Evolutionary conservation across 2,113 vertebrate species (phyloP), one percentile per base, ranked within the genome.

Genomic region (Dromiciops gliroides): DNA sequence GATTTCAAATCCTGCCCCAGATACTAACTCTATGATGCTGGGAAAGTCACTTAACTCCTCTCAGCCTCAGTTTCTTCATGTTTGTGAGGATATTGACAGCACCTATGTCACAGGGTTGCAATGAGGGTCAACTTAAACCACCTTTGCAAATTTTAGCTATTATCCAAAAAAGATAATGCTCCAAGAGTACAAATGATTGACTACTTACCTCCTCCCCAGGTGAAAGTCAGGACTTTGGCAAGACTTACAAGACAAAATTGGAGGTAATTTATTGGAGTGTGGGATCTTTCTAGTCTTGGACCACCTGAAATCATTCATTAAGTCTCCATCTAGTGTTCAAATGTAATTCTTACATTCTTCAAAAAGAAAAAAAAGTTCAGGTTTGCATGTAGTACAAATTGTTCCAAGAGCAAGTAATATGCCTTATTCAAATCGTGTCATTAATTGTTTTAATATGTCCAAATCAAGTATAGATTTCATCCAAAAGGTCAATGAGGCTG

Each of bases 241-340:
- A 47, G 51, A 23, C 14, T 19, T 1, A 56, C 47, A 48, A 47
- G 67, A 83, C 51, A 25, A n/a, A 9, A 12, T 1, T 67, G 26
- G 31, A 67, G 44, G 25, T 28, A 12, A 50, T 50, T 47, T 83
- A 83, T 83, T 83, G 37, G 37, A 44, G 7, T 83, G n/a, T 44
- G 44, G 67, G 11, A 28, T 51, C 47, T 51, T 56, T 19, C 47
- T 51, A 23, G 51, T 25, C 49, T 48, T 90, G n/a, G 51, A 6
- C 49, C 6, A 0, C n/a, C 0, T 31, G 11, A 24, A 28, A 24
- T 67, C 25, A 0, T 0, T n/a, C 44, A 60, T 47, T 16, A 6
- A 49, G 75, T n/a, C 91, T 93, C 51, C 56, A 92, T 24, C 16
- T 3, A 52, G 51, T 16, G 91, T 50, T 19, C 50, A 51, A 10